Evolutionary conservation across 1,140 invertebrate genomes (phyloP), one percentile per base, ranked within the genome.

Genomic region (Dreissena polymorpha): DNA sequence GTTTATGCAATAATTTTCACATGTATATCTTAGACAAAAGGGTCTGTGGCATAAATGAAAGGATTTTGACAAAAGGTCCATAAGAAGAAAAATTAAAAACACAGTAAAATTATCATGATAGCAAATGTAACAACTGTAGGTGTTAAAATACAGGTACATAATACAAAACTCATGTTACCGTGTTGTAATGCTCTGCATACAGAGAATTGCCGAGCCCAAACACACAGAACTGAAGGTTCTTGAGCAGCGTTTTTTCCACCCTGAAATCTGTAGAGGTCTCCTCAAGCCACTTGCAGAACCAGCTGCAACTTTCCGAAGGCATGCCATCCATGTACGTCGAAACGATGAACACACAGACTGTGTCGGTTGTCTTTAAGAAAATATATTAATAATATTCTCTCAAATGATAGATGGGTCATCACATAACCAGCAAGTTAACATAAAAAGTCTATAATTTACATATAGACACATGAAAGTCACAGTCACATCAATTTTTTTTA

Each of bases 121-220:
- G 39, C 39, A 39, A 39, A 39, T 39, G 2, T 39, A 2, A 39
- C 2, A 8, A 39, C 39, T 39, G 8, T 39, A 5, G 39, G 39
- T 39, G 39, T 39, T 39, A 39, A 8, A 2, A 39, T 39, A 39
- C 39, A 39, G 8, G 39, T 39, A 39, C 8, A 39, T 39, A 39
- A 39, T 39, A 2, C 39, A 5, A 39, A 39, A n/a, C n/a, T n/a
- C n/a, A n/a, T 27, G 55, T 50, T 89, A 95, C 94, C 73, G 87
- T 86, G 89, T 94, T 94, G 88, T 93, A 95, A 86, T 95, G 91
- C 8, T 94, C 92, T 68, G 88, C 89, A 88, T 95, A 95, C 6
- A 91, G 64, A 13, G 95, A 95, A 88, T 95, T 94, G 23, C 95
- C 95, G 57, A 95, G 88, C 25, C 95, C 95, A 92, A 95, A 94